A percentile compares a stretch with the other conserved stretches of the same genome.
Evolutionary conservation across 2,797 vertebrate species (phyloP).

Genomic region (Nothura maculosa): DNA sequence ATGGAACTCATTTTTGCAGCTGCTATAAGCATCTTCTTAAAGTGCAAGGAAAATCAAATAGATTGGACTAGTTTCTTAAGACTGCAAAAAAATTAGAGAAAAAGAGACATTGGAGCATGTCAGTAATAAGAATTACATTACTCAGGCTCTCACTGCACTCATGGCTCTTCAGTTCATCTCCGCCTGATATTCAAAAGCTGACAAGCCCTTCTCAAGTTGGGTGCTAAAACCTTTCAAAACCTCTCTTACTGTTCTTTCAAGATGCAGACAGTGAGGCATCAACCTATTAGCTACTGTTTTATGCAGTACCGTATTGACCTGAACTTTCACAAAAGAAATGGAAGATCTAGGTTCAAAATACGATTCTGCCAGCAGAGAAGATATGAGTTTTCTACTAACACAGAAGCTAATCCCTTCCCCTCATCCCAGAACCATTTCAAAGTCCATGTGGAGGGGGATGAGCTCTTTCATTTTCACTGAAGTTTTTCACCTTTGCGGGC

Average conservation of each 20-base stretch:
- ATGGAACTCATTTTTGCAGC: not conserved
- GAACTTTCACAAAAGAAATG: not conserved
- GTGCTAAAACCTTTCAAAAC: not conserved
- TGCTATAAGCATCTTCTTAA: not conserved
- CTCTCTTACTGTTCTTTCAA: not conserved
- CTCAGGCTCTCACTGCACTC: not conserved
- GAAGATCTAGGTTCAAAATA: not conserved
- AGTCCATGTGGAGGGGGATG: not conserved
- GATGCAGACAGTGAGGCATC: not conserved
- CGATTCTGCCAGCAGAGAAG: not conserved
- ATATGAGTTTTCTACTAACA: not conserved
- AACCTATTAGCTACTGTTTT: not conserved
- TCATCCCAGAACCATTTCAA: not conserved
- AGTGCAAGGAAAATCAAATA: not conserved
- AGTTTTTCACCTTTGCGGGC: not conserved
- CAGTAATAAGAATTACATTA: not conserved
- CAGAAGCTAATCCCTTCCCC: not conserved
- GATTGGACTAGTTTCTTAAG: not conserved
- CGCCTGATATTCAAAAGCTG: not conserved
- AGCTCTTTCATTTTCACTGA: not conserved
- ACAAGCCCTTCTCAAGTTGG: not conserved
- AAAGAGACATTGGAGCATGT: not conserved
- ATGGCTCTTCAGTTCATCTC: not conserved
- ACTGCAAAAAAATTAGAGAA: not conserved
- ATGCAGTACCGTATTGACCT: not conserved